Conservation (phyloP, 1,140 invertebrate species). For the Drosophila azteca region DNA sequence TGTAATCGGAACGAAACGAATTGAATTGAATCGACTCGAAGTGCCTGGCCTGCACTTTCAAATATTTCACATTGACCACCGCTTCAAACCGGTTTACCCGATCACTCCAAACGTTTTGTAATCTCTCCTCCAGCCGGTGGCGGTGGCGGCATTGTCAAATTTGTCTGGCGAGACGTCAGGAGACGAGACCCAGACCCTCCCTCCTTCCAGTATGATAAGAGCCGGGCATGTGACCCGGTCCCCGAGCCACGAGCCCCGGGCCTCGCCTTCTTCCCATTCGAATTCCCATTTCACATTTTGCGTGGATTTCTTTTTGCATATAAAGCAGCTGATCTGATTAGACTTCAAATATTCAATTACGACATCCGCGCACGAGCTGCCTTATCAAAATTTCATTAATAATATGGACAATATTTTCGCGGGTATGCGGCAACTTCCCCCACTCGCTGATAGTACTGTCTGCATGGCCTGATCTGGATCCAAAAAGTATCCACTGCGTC, state of each 20-base stretch:
- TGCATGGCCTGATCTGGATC: slow-evolving; percentile 44
- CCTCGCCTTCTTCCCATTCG: too few species aligned
- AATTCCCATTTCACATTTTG: too few species aligned
- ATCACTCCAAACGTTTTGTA: too few species aligned
- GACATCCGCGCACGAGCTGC: slow-evolving; percentile 49
- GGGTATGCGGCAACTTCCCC: not conserved
- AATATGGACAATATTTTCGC: slow-evolving; percentile 37
- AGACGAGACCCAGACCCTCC: not conserved
- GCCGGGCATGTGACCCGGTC: slow-evolving; percentile 50
- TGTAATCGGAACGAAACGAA: too few species aligned
- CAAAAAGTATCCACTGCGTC: too few species aligned
- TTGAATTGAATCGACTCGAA: too few species aligned
- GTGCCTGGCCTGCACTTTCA: too few species aligned
- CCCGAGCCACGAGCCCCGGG: too few species aligned
- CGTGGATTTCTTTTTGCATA: slow-evolving; percentile 16
- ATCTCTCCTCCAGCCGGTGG: too few species aligned
- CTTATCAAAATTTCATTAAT: slow-evolving; percentile 64
- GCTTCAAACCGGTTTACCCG: slow-evolving; percentile 54
- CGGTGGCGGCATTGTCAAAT: not conserved
- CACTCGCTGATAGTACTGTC: slow-evolving; percentile 3
- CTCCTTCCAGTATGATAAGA: slow-evolving; percentile 38
- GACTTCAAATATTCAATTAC: slow-evolving; percentile 32
- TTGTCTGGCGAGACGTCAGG: not conserved
- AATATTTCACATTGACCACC: slow-evolving; percentile 26
- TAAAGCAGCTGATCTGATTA: not conserved